Base-by-base conservation (phyloP, 2,113 vertebrate species). In the Chiloscyllium plagiosum region DNA sequence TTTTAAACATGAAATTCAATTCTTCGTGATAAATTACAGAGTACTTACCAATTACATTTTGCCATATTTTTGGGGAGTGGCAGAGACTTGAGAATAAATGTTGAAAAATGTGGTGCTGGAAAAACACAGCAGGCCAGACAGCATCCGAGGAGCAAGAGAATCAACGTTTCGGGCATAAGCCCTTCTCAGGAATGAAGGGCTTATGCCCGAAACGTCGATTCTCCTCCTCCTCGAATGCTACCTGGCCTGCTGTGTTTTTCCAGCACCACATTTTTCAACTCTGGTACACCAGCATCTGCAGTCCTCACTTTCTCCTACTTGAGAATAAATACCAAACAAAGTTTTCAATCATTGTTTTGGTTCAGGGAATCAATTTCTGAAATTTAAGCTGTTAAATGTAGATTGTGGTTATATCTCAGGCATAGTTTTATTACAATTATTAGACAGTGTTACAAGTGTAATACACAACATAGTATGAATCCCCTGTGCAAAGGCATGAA, bases 1-100 rank as follows among this genome's bases (percentile, higher is more conserved):
- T 92, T 61, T 92, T 92, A 37, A 93, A 93, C 56, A 42, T 65
- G n/a, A 66, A 93, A 93, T 93, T 68, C 33, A 93, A 93, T 93
- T 93, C 37, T 65, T n/a, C 2, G 61, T 33, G n/a, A 93, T 37
- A 37, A 66, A n/a, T 93, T 93, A 37, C 89, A 68, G 33, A 17
- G 37, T 66, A 37, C 37, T 93, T 93, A 66, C 15, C 65, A 68
- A 22, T 66, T 93, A 68, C 19, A 61, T 61, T 61, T 61, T 92
- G 3, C 3, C 33, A 37, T 33, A 24, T 92, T 65, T 65, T 2
- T 15, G 56, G 65, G 61, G n/a, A 1, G 15, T 24, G 86, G 87
- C 33, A 66, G 20, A 66, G 7, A 68, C 7, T 93, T 42, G 89
- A 93, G 66, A 89, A 65, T 33, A 17, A 17, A 61, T 33, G 42